Evolutionary conservation across 2,797 vertebrate genomes (phyloP).

Genomic region (Alfaro cultratus): DNA sequence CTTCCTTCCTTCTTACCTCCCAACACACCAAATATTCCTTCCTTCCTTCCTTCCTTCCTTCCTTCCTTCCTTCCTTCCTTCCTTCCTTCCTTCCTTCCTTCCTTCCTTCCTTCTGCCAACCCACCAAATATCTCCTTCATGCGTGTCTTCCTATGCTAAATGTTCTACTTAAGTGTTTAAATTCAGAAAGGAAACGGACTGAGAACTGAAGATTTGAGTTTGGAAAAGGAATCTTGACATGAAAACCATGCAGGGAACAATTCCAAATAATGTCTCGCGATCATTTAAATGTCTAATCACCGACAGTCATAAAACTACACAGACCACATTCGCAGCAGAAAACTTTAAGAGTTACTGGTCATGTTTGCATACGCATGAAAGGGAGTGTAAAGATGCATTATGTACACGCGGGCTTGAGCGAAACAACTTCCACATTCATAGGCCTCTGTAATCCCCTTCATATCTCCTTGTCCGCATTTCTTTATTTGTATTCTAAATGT

Average conservation of each 20-base stretch:
- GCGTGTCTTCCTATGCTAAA: not conserved
- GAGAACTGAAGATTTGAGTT: not conserved
- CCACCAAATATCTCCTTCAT: no score
- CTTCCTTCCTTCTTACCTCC: no score
- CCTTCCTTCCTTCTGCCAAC: not conserved
- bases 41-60: not conserved
- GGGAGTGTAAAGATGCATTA: slow-evolving; percentile 40
- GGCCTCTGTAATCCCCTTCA: slow-evolving; percentile 78
- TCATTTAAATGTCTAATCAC: not conserved
- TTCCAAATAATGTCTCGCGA: not conserved
- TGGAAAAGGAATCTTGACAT: not conserved
- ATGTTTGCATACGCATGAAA: slow-evolving; percentile 31
- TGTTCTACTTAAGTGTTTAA: not conserved
- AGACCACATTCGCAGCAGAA: slow-evolving; percentile 35
- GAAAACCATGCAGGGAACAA: not conserved
- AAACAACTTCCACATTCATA: slow-evolving; percentile 76
- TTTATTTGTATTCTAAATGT: slow-evolving; percentile 90
- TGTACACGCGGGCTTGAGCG: slow-evolving; percentile 29
- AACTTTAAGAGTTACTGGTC: slow-evolving; percentile 38
- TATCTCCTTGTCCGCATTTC: slow-evolving; percentile 79
- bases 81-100: not conserved
- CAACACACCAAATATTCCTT: no score
- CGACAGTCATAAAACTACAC: not conserved
- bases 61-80: not conserved
- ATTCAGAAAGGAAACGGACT: not conserved